Conservation (phyloP, 1,140 invertebrate species). For the Apis cerana region DNA sequence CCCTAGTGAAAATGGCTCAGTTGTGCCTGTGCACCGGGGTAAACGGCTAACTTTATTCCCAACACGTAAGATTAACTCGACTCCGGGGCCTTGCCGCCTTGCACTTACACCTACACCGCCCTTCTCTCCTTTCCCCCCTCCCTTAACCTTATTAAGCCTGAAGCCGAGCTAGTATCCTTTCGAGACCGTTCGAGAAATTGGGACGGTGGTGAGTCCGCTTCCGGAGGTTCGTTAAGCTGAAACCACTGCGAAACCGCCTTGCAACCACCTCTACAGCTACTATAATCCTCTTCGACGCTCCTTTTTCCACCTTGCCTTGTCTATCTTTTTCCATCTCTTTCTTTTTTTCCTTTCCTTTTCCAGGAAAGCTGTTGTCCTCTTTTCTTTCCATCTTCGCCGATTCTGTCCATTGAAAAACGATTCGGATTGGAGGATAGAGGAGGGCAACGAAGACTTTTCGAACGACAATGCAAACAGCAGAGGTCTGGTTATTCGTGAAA, state of each 20-base stretch:
- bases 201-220: conserved; percentile 63
- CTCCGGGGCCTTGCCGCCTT: conserved; percentile 48
- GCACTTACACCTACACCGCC: conserved; percentile 48
- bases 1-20: conserved; percentile 64
- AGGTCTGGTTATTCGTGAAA: neutral
- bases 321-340: neutral
- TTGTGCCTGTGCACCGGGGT: conserved; percentile 47
- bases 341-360: neutral
- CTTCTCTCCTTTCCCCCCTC: conserved; percentile 2
- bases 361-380: neutral
- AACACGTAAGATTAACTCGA: conserved; percentile 71
- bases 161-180: conserved; percentile 66
- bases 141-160: conserved; percentile 70
- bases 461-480: conserved; percentile 18
- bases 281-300: conserved; percentile 47
- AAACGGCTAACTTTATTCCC: conserved; percentile 70
- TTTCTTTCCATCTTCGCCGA: neutral
- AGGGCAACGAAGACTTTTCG: neutral
- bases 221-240: conserved; percentile 71
- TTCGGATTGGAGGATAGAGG: neutral
- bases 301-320: conserved; percentile 17
- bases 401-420: neutral
- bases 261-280: conserved; percentile 46
- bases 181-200: conserved; percentile 72
- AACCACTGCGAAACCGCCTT: conserved; percentile 62